Evolutionary conservation across 2,797 vertebrate species (phyloP).

Genomic region (Sebastes paucispinis): DNA sequence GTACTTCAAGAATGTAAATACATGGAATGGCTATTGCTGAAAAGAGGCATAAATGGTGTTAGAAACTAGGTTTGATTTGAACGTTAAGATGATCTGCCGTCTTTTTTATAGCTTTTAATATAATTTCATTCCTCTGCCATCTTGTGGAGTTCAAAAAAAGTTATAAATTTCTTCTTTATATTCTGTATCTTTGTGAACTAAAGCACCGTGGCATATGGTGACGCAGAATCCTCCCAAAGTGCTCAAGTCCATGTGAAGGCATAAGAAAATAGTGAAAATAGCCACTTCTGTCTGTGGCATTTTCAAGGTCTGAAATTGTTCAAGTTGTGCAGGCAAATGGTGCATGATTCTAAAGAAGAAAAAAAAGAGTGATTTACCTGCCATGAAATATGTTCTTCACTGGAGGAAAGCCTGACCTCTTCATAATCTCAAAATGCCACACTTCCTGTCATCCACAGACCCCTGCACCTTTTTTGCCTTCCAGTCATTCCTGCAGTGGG

Average conservation of each 20-base stretch:
- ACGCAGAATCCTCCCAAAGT: background rate
- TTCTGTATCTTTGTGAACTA: background rate
- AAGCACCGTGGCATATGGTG: background rate
- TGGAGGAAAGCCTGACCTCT: slow-evolving; percentile 14
- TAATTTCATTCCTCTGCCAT: background rate
- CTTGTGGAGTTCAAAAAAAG: background rate
- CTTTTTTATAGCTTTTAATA: background rate
- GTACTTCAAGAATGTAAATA: background rate
- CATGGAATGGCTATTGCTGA: background rate
- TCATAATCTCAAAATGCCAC: slow-evolving; percentile 25
- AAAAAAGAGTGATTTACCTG: slow-evolving; percentile 8
- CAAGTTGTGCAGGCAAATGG: background rate
- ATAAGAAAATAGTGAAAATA: background rate
- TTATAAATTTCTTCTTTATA: background rate
- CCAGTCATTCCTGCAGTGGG: slow-evolving; percentile 14
- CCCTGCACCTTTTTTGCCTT: slow-evolving; percentile 32
- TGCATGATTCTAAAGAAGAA: background rate
- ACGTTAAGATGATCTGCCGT: background rate
- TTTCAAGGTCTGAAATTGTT: background rate
- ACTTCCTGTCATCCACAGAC: slow-evolving; percentile 41
- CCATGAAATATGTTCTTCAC: background rate
- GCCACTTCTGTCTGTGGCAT: background rate
- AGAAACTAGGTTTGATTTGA: background rate
- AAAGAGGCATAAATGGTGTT: background rate
- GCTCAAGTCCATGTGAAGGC: background rate